Percentiles rank a stretch among this genome's conserved stretches.
Conservation (phyloP, 2,888 invertebrate species). For the Ceraclea dissimilis region DNA sequence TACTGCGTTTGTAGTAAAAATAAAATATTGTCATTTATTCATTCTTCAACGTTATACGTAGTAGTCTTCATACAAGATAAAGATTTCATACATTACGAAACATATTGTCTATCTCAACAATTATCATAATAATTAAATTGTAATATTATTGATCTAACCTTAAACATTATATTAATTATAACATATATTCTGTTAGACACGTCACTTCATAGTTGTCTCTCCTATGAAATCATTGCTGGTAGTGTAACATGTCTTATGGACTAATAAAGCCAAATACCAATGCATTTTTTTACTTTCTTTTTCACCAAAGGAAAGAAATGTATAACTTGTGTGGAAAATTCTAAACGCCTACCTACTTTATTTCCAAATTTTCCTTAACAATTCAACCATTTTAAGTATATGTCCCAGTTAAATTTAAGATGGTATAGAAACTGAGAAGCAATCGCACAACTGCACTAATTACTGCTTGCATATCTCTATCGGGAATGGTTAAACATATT, state of each 20-base stretch:
- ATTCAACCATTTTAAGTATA: too few relatives aligned
- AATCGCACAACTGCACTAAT: too few relatives aligned
- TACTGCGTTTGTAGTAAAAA: too few relatives aligned
- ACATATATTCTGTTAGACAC: slow-evolving; percentile 24
- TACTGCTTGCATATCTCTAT: too few relatives aligned
- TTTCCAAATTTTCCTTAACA: too few relatives aligned
- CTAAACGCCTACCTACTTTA: too few relatives aligned
- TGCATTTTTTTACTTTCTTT: slow-evolving; percentile 36
- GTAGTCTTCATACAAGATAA: too few relatives aligned
- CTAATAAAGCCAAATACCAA: slow-evolving; percentile 52
- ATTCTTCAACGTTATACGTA: too few relatives aligned
- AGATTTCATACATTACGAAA: not conserved
- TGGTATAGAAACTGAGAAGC: too few relatives aligned
- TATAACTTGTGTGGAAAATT: not conserved
- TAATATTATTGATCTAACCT: not conserved
- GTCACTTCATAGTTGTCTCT: slow-evolving; percentile 25
- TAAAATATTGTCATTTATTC: too few relatives aligned
- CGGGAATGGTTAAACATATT: too few relatives aligned
- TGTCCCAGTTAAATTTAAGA: too few relatives aligned
- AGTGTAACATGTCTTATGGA: slow-evolving; percentile 26
- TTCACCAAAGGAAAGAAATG: not conserved
- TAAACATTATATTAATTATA: slow-evolving; percentile 10
- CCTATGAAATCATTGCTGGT: slow-evolving; percentile 19
- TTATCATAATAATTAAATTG: not conserved
- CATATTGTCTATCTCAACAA: not conserved